phyloP scores from a whole-genome alignment of 2,888 invertebrate genomes.

The Galerucella pusilla region DNA sequence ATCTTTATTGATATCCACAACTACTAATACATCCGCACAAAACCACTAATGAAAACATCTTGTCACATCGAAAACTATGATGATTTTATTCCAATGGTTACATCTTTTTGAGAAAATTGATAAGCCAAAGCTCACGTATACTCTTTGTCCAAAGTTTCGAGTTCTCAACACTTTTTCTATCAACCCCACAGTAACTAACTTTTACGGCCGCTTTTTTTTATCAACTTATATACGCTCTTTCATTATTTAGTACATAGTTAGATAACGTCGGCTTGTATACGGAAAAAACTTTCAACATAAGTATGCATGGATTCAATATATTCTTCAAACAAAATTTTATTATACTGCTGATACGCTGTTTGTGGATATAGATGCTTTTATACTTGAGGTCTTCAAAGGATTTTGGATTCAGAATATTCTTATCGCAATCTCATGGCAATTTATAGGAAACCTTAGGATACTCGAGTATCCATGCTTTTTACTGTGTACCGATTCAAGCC shows the following conservation, averaged over 20 bases:
- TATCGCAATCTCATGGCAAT: constrained; percentile 30
- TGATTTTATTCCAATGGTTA: too few relatives aligned
- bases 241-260: constrained; percentile 20
- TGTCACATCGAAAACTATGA: too few relatives aligned
- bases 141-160: not conserved
- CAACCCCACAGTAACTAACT: not conserved
- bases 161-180: not conserved
- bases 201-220: constrained; percentile 12
- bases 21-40: too few relatives aligned
- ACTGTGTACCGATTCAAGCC: constrained; percentile 6
- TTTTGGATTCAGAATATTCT: constrained; percentile 25
- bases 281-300: not conserved
- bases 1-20: too few relatives aligned
- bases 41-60: too few relatives aligned
- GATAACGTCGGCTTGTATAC: constrained; percentile 3
- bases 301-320: constrained; percentile 33
- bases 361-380: constrained; percentile 34
- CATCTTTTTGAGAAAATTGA: too few relatives aligned
- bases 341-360: constrained; percentile 27
- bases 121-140: too few relatives aligned
- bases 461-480: constrained; percentile 8
- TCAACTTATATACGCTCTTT: not conserved
- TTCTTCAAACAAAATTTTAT: constrained; percentile 33
- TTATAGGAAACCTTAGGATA: constrained; percentile 20
- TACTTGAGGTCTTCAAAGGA: constrained; percentile 24